phyloP scores from a whole-genome alignment of 2,888 invertebrate genomes.

The Elysia crispata region DNA sequence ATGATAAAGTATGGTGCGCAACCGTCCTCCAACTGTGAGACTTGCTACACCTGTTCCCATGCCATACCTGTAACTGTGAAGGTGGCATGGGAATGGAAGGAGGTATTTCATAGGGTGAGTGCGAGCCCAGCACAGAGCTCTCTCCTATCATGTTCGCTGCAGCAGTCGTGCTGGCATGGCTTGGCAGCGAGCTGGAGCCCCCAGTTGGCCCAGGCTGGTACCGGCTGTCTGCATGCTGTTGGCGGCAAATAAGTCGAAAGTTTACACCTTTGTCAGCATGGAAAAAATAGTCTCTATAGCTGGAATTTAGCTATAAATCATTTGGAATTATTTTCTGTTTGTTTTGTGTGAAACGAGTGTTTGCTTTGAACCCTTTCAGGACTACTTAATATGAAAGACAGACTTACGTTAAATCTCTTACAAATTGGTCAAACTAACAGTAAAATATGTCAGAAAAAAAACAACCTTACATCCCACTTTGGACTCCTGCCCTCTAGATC shows the following conservation, averaged over 20 bases:
- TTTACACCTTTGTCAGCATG: neutral
- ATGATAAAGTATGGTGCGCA: neutral
- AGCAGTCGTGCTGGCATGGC: neutral
- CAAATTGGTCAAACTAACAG: too few relatives aligned
- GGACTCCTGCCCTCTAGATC: too few relatives aligned
- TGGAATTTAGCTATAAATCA: too few relatives aligned
- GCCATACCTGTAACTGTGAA: constrained; percentile 52
- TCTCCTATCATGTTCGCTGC: constrained; percentile 48
- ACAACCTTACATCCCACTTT: too few relatives aligned
- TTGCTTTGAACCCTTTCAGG: too few relatives aligned
- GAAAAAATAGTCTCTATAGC: too few relatives aligned
- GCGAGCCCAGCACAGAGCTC: constrained; percentile 31
- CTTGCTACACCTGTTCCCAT: neutral
- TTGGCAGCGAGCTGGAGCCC: neutral
- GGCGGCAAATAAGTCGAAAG: constrained; percentile 35
- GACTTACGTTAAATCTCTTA: too few relatives aligned
- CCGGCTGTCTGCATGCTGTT: constrained; percentile 10
- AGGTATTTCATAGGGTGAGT: constrained; percentile 65
- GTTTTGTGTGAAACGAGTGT: too few relatives aligned
- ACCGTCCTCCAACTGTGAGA: too few relatives aligned
- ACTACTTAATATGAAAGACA: too few relatives aligned
- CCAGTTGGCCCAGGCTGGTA: neutral
- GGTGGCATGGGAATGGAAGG: constrained; percentile 68
- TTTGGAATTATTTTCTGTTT: too few relatives aligned
- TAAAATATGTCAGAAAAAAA: too few relatives aligned